Base-by-base conservation (phyloP, 2,113 vertebrate species). In the Sprattus sprattus region DNA sequence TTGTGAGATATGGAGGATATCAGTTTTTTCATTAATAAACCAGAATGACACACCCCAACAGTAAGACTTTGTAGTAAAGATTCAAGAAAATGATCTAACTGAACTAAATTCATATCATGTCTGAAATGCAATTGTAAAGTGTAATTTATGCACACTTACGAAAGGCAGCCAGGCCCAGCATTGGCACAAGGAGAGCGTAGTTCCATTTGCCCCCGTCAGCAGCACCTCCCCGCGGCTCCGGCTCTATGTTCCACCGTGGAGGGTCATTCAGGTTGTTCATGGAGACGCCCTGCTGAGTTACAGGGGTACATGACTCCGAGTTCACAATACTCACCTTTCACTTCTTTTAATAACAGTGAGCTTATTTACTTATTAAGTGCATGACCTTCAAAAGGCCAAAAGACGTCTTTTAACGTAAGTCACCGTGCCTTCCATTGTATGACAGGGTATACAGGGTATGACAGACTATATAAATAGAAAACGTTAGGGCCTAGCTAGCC, bases 181-280 rank as follows among this genome's bases (percentile, higher is more conserved):
- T 97, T 6, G 98, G 98, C 25, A 98, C 97, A 91, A 99, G 93
- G 44, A 99, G 89, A 11, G 98, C 98, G 57, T 99, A 99, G 92
- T 99, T 99, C 98, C 98, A 99, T 45, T 95, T 96, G 25, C 93
- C 95, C 0, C 90, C 95, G 88, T 96, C 97, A 52, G 94, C 96
- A 85, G 92, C 95, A 20, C 95, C 94, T 47, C 96, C 94, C 85
- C 91, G 85, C 39, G 88, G 90, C 71, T 97, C 94, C 85, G 97
- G 97, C 83, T 92, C 93, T 90, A 99, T 99, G 92, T 99, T 99
- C 97, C 97, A 99, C 87, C 96, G 89, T 46, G 96, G 97, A 47
- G 98, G 98, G 11, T 97, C 95, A 92, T 99, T 99, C 92, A 99
- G 94, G 84, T 99, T 97, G 95, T 99, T 99, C 98, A 99, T 99